Evolutionary conservation across 2,113 vertebrate species (phyloP), one percentile per base, ranked within the genome.

Genomic region (Beaufortia kweichowensis): DNA sequence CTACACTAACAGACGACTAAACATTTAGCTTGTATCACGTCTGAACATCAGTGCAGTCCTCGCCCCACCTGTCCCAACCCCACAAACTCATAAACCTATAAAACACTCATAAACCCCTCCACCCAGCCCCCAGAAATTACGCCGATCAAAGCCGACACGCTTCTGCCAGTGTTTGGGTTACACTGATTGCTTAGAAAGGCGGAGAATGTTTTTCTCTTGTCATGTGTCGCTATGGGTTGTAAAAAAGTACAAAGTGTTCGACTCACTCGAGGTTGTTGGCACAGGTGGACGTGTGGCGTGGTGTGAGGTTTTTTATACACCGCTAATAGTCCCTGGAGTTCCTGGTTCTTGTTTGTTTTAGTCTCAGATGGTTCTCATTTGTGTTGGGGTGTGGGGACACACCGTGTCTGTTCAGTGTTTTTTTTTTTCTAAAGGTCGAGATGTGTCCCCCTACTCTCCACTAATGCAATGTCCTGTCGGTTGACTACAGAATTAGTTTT

Each of bases 341-440:
- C 48, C 50, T 48, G 6, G 7, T 60, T 17, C 64, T 21, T 67
- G 21, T 41, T 72, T 23, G 71, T 76, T 76, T 78, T 84, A 62
- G 35, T 35, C 57, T 83, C 87, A 86, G 87, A 86, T 89, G 88
- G 79, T 87, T 82, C 82, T 71, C 67, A 75, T 89, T 89, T 86
- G 84, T 82, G 78, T 78, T 26, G 75, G 75, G 23, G 79, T 65
- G 73, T 85, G 74, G 60, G 43, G 67, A 69, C 6, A 69, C 6
- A 2, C 29, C 33, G 29, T 57, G 50, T 75, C 39, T 72, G 33
- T 61, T 43, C 26, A 56, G 48, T 71, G 57, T 3, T 75, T 76
- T 53, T 43, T 3, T 75, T 76, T 53, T 43, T 67, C 6, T 65
- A 31, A 50, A 35, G 17, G 56, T 57, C 33, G 65, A 59, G 29